These are phyloP conservation scores for Yponomeuta sedellus DNA, from an alignment of 2,888 invertebrate genomes.

Conservation along the genomic window DNA sequence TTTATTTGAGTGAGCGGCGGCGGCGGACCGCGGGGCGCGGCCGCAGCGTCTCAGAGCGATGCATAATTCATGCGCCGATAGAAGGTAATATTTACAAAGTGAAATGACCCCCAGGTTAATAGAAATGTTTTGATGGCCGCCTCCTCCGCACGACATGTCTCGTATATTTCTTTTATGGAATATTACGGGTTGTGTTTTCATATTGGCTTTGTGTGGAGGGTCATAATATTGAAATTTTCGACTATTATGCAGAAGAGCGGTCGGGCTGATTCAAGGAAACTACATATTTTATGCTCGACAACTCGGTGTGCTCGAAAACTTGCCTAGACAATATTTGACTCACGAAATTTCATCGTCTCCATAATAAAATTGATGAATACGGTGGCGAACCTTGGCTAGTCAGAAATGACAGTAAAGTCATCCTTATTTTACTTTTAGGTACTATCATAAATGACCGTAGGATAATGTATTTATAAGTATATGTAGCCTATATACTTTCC, in stretches of 20 bases:
- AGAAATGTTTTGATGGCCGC: conserved; percentile 34
- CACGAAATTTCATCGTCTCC: too few relatives aligned
- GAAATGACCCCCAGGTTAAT: conserved; percentile 62
- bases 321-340: background rate
- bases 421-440: too few relatives aligned
- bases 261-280: background rate
- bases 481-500: too few relatives aligned
- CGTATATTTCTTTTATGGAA: conserved; percentile 15
- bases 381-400: too few relatives aligned
- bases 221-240: background rate
- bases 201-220: conserved; percentile 6
- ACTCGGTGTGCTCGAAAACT: background rate
- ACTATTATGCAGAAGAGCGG: background rate
- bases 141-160: conserved; percentile 17
- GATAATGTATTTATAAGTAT: too few relatives aligned
- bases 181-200: conserved; percentile 11
- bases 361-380: too few relatives aligned
- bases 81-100: conserved; percentile 45
- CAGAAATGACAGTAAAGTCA: too few relatives aligned
- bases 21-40: background rate
- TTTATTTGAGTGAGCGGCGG: background rate
- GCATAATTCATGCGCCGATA: conserved; percentile 50
- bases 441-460: too few relatives aligned
- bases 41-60: conserved; percentile 20
- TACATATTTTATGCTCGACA: background rate